Evolutionary conservation across 2,888 invertebrate species (phyloP).

Genomic region (Apoda limacodes): DNA sequence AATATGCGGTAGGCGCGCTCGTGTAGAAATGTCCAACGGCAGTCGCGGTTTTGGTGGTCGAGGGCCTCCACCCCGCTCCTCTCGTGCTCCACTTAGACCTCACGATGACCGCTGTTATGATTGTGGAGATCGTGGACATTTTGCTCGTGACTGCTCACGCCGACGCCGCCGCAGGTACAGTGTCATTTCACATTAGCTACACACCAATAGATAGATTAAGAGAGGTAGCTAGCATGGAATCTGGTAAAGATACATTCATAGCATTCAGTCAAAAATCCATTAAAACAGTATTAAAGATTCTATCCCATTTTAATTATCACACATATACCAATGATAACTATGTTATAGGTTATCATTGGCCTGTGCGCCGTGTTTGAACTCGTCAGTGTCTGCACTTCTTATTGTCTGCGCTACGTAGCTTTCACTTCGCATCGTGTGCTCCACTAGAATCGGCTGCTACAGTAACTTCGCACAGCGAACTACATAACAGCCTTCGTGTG

Average conservation of each 20-base stretch:
- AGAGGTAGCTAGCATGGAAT: no score
- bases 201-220: no score
- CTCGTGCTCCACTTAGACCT: constrained; percentile 79
- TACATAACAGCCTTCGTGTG: constrained; percentile 63
- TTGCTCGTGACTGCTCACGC: constrained; percentile 89
- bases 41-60: constrained; percentile 72
- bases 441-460: constrained; percentile 59
- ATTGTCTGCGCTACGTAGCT: constrained; percentile 69
- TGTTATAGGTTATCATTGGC: constrained; percentile 72
- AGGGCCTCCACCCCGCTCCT: constrained; percentile 71
- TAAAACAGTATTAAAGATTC: no score
- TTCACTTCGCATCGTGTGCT: constrained; percentile 64
- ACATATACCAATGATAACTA: constrained; percentile 69
- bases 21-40: constrained; percentile 94
- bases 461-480: constrained; percentile 62
- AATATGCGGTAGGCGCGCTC: constrained; percentile 89
- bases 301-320: no score
- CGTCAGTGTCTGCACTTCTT: constrained; percentile 69
- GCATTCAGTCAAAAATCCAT: no score
- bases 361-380: constrained; percentile 68
- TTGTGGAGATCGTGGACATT: constrained; percentile 94
- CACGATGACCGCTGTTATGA: constrained; percentile 95
- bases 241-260: no score
- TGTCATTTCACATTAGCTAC: no score
- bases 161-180: constrained; percentile 74